Evolutionary conservation across 2,888 invertebrate species (phyloP), one percentile per base, ranked within the genome.

Genomic region (Priocnemis perturbator): DNA sequence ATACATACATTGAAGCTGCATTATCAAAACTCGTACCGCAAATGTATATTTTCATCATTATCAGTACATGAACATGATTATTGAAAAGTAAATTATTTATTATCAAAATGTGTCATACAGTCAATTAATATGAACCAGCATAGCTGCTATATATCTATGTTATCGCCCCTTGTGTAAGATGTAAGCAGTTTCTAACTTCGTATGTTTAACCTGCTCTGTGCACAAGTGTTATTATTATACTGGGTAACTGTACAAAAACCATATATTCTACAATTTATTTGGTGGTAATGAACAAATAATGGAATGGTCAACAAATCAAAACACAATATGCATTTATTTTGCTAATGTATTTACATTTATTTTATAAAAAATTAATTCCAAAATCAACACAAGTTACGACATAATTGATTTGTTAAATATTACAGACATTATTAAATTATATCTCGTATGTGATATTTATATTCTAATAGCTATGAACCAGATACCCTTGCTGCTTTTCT

Each of bases 401-500:
- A 37, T 20, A 48, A 19, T 37, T 59, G 53, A 55, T 60, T 53
- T 52, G 14, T 50, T 50, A 20, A 11, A 50, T 17, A 19, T 1
- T 50, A 7, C 50, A 50, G 3, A 50, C 4, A 17, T n/a, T 50
- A 47, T n/a, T 9, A 47, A n/a, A 17, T 47, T 15, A 3, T 50
- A 5, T 47, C 3, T 47, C 3, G n/a, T 47, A 17, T 47, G 3
- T 15, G 2, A 14, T 50, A 11, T 20, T 50, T 7, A 9, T 50
- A 11, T 15, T 50, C n/a, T n/a, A 37, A 37, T 9, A 37, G 59
- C 57, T 74, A 76, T 26, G 23, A 14, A 53, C 47, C 78, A 26
- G 82, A 72, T 45, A 83, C 60, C 82, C 93, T 91, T 5, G 90
- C 87, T 26, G 93, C 91, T 89, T 95, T 95, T 78, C 96, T 92